Conservation (phyloP, 2,888 invertebrate genomes). For the Acrocyrtus sp. region DNA sequence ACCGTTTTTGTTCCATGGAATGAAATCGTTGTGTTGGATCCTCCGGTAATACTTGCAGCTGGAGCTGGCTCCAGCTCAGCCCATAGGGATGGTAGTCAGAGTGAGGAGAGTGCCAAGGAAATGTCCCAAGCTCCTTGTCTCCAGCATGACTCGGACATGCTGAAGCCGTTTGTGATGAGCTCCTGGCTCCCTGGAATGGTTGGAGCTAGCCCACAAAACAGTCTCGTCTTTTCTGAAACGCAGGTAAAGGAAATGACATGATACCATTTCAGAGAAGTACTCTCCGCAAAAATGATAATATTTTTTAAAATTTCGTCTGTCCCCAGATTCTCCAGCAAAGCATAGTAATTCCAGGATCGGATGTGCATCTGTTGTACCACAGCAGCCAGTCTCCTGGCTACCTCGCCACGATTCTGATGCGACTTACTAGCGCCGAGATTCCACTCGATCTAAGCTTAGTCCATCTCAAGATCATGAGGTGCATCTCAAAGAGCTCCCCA, state of each 20-base stretch:
- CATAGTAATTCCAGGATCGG: slow-evolving; percentile 92
- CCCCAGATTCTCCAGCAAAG: slow-evolving; percentile 98
- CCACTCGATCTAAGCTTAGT: slow-evolving; percentile 87
- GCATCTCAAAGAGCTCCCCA: slow-evolving; percentile 91
- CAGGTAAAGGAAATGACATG: slow-evolving; percentile 81
- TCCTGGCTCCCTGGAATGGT: slow-evolving; percentile 92
- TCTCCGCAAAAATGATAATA: neutral
- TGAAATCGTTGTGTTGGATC: slow-evolving; percentile 88
- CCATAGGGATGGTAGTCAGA: slow-evolving; percentile 49
- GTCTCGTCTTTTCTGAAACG: slow-evolving; percentile 89
- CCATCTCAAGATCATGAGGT: slow-evolving; percentile 88
- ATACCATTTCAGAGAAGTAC: neutral
- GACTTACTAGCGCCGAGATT: slow-evolving; percentile 81
- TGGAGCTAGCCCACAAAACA: slow-evolving; percentile 82
- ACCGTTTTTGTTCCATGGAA: slow-evolving; percentile 98
- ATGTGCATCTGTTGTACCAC: slow-evolving; percentile 92
- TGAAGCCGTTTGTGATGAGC: slow-evolving; percentile 86
- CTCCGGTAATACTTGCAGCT: slow-evolving; percentile 80
- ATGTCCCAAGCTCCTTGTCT: slow-evolving; percentile 72
- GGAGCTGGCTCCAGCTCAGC: slow-evolving; percentile 28
- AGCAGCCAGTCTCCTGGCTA: slow-evolving; percentile 96
- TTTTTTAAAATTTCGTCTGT: neutral
- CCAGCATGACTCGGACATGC: slow-evolving; percentile 86
- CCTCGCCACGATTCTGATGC: slow-evolving; percentile 90
- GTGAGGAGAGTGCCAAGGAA: slow-evolving; percentile 55